A percentile compares a stretch with the other conserved stretches of the same genome.
Evolutionary conservation across 2,888 invertebrate species (phyloP).

Genomic region (Uropetala carovei): DNA sequence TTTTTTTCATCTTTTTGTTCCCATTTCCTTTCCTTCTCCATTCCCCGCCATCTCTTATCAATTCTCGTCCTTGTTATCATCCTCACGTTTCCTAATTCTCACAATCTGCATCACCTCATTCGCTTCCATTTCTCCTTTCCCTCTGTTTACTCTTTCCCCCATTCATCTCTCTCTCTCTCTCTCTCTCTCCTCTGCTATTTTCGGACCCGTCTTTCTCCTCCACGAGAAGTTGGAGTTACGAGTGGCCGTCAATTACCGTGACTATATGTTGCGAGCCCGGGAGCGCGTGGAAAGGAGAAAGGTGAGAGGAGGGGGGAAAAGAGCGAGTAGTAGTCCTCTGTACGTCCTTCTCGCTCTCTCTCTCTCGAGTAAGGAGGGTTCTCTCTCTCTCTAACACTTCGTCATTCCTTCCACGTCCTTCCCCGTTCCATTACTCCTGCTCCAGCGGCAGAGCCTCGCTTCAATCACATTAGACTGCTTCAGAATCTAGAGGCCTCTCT

Average conservation of each 20-base stretch:
- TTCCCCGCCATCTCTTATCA: no score
- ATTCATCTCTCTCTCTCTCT: no score
- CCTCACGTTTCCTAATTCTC: no score
- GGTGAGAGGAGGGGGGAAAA: not conserved
- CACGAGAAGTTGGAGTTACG: not conserved
- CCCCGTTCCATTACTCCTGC: not conserved
- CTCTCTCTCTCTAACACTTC: not conserved
- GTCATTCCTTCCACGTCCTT: not conserved
- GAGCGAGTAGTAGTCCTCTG: not conserved
- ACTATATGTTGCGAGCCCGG: not conserved
- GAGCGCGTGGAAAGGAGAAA: not conserved
- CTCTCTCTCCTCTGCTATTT: no score
- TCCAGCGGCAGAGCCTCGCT: not conserved
- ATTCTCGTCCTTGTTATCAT: no score
- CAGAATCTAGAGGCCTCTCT: not conserved
- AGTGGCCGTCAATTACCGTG: not conserved
- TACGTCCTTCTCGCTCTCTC: not conserved
- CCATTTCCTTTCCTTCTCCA: no score
- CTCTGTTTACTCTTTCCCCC: no score
- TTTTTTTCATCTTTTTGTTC: no score
- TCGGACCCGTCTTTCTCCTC: not conserved
- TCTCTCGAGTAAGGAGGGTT: no score
- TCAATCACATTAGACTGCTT: conserved; percentile 40
- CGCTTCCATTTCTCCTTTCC: no score
- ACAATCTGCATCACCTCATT: no score